Evolutionary conservation across 2,113 vertebrate species (phyloP).

Genomic region (Neodon shergylaensis): DNA sequence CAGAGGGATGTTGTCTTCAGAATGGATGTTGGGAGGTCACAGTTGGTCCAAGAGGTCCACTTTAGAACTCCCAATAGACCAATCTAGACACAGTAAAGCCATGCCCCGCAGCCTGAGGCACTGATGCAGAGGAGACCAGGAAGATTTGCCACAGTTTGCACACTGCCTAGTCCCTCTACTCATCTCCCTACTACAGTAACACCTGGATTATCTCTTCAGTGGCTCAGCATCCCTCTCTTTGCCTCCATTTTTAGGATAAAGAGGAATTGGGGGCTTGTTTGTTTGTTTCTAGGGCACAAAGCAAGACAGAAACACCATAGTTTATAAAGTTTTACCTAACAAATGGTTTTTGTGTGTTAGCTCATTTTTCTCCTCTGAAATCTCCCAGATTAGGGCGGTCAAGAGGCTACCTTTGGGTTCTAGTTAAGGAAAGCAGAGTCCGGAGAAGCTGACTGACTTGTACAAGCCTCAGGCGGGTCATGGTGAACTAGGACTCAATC

Average conservation of each 20-base stretch:
- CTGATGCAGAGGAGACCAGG: not conserved
- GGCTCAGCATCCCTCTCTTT: not conserved
- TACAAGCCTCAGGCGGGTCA: not conserved
- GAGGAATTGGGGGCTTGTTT: not conserved
- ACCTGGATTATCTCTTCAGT: not conserved
- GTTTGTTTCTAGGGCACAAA: not conserved
- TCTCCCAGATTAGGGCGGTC: not conserved
- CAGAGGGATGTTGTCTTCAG: not conserved
- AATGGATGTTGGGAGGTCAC: no score
- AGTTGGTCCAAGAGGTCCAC: no score
- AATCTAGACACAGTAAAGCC: no score
- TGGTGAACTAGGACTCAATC: not conserved
- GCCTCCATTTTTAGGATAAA: not conserved
- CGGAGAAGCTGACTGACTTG: not conserved
- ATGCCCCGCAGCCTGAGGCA: accelerated
- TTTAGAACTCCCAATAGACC: no score
- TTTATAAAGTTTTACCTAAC: not conserved
- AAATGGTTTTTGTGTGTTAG: not conserved
- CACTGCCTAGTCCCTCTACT: not conserved
- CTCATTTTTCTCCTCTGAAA: not conserved
- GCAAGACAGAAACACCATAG: not conserved
- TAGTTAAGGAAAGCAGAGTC: not conserved
- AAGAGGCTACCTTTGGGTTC: not conserved
- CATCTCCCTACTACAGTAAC: not conserved
- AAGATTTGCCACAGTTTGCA: not conserved